phyloP scores from a whole-genome alignment of 2,113 vertebrate genomes.

The Pygoscelis adeliae region DNA sequence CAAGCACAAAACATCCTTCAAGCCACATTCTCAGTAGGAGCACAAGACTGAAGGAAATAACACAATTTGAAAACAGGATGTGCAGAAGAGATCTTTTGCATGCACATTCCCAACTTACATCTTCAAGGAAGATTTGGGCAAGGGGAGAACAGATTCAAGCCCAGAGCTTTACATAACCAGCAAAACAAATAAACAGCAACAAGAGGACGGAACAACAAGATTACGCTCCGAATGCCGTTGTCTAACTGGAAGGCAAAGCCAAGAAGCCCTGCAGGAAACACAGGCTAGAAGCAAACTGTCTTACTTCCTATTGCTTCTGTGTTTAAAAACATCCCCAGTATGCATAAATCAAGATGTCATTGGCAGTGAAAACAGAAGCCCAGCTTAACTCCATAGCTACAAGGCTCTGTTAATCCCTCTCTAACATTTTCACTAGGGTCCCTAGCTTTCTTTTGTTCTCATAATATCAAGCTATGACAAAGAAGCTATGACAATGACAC shows the following conservation, averaged over 20 bases:
- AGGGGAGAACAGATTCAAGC: neutral
- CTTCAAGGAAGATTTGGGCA: neutral
- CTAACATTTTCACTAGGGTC: conserved; percentile 13
- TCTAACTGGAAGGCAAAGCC: conserved; percentile 11
- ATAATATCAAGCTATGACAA: neutral
- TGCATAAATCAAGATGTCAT: conserved; percentile 57
- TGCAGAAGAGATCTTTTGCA: neutral
- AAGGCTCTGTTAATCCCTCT: conserved; percentile 49
- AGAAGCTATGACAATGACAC: neutral
- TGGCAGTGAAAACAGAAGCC: conserved; percentile 39
- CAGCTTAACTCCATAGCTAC: conserved; percentile 62
- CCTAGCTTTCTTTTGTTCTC: conserved; percentile 34
- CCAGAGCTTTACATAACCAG: neutral
- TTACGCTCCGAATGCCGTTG: neutral
- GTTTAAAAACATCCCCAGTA: conserved; percentile 56
- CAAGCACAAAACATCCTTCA: neutral
- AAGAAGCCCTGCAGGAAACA: conserved; percentile 35
- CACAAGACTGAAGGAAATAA: neutral
- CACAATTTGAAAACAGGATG: conserved; percentile 12
- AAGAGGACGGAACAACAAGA: neutral
- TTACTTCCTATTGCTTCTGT: conserved; percentile 46
- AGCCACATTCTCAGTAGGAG: neutral
- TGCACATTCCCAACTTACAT: neutral
- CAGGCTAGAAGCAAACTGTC: neutral
- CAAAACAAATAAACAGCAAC: conserved; percentile 8